phyloP scores from a whole-genome alignment of 2,113 vertebrate species.

The Diadophis punctatus region DNA sequence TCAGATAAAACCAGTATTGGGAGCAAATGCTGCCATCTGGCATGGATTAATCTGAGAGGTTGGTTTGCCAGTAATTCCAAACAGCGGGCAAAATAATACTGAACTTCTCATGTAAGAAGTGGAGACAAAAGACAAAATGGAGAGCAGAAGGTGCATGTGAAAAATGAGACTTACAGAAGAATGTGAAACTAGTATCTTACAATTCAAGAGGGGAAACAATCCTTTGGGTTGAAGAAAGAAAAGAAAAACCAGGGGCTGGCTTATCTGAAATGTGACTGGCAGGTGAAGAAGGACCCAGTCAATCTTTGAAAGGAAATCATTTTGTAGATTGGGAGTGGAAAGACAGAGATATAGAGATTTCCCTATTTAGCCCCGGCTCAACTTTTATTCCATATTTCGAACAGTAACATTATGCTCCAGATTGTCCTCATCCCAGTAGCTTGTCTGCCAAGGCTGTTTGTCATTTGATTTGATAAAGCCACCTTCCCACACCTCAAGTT shows the following conservation, averaged over 20 bases:
- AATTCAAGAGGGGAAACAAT: background rate
- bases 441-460: constrained; percentile 57
- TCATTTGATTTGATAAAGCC: constrained; percentile 64
- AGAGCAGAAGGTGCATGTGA: background rate
- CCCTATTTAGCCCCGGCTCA: background rate
- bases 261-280: background rate
- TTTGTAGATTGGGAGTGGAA: background rate
- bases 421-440: constrained; percentile 44
- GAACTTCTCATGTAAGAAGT: background rate
- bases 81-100: background rate
- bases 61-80: background rate
- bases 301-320: background rate
- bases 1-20: background rate
- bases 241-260: background rate
- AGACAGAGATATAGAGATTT: background rate
- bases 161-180: background rate
- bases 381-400: background rate
- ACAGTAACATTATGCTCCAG: constrained; percentile 7
- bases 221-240: background rate
- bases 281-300: background rate
- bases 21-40: background rate
- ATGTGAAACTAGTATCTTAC: background rate
- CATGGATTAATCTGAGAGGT: background rate
- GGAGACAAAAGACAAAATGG: background rate
- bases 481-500: constrained; percentile 64